Percentiles rank a stretch among this genome's conserved stretches.
Conservation (phyloP, 1,140 invertebrate species). For the Mylabris phalerata region DNA sequence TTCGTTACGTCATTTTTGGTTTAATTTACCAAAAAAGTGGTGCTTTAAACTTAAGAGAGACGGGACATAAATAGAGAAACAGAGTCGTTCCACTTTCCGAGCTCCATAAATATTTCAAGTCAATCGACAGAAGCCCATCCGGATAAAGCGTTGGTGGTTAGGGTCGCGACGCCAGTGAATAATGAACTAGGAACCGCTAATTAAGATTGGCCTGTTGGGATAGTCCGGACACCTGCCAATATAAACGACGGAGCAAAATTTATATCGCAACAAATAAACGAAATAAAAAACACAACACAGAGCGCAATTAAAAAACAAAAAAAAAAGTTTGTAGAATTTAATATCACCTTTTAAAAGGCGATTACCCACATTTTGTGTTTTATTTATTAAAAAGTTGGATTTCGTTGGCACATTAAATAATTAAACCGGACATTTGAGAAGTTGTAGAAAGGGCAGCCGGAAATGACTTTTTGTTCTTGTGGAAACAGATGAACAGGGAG, state of each 20-base stretch:
- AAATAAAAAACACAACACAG: neutral
- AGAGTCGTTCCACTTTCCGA: neutral
- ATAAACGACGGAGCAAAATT: constrained; percentile 13
- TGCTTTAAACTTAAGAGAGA: neutral
- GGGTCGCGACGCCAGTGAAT: constrained; percentile 30
- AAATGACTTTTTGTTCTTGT: constrained; percentile 23
- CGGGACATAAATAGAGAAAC: constrained; percentile 19
- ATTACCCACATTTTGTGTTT: no score
- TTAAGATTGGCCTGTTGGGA: constrained; percentile 40
- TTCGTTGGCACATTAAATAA: constrained; percentile 19
- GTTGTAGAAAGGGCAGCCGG: constrained; percentile 18
- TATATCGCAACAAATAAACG: no score
- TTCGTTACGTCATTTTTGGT: no score
- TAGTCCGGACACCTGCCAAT: constrained; percentile 40
- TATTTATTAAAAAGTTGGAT: constrained; percentile 19
- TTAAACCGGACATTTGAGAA: constrained; percentile 20
- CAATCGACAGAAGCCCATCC: constrained; percentile 32
- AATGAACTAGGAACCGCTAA: constrained; percentile 40
- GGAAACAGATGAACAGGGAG: constrained; percentile 12
- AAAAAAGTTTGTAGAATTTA: no score
- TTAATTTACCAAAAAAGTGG: no score
- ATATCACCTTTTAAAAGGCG: no score
- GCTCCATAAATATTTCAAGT: constrained; percentile 38
- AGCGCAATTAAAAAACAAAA: neutral
- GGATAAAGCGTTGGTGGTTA: constrained; percentile 34